Conservation (phyloP, 2,113 vertebrate genomes). For the Gopherus flavomarginatus region DNA sequence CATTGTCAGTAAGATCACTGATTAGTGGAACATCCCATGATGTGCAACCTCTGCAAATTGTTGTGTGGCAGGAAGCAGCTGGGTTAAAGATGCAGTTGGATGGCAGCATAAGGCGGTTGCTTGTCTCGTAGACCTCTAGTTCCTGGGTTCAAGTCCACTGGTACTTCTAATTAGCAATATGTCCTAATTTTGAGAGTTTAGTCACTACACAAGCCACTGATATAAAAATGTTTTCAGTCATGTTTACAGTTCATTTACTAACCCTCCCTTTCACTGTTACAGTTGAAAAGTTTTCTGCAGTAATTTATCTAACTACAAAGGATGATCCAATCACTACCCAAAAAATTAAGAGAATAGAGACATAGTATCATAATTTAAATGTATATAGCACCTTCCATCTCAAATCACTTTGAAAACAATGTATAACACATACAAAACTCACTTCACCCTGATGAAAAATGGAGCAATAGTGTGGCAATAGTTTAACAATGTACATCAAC, state of each 20-base stretch:
- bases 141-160: not conserved
- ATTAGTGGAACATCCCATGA: not conserved
- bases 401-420: not conserved
- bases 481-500: not conserved
- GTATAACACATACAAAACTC: not conserved
- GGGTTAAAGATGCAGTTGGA: not conserved
- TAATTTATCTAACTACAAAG: not conserved
- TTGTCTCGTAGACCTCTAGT: not conserved
- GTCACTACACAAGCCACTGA: not conserved
- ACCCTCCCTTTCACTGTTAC: not conserved
- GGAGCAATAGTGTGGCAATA: conserved; percentile 23
- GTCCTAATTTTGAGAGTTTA: not conserved
- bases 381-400: not conserved
- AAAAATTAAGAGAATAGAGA: not conserved
- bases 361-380: not conserved
- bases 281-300: not conserved
- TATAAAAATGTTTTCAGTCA: too few species aligned
- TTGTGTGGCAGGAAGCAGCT: not conserved
- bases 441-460: conserved; percentile 50
- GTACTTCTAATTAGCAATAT: not conserved
- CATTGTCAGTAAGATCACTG: not conserved
- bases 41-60: not conserved
- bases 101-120: not conserved
- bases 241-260: not conserved
- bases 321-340: not conserved